Evolutionary conservation across 2,888 invertebrate species (phyloP), one percentile per base, ranked within the genome.

Genomic region (Scaptomyza cyrtandrae): DNA sequence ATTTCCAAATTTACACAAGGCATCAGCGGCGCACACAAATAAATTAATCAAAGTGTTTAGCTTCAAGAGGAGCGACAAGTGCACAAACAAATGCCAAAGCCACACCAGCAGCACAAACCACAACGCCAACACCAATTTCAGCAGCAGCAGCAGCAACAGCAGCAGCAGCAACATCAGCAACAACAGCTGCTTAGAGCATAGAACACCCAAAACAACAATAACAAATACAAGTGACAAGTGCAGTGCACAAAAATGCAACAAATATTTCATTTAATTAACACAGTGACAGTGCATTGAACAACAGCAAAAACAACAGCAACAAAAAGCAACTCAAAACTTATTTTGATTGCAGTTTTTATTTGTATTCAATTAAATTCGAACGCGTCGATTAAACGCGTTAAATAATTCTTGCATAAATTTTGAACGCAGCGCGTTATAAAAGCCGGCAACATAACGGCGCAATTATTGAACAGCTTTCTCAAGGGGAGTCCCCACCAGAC

Each of bases 401-500:
- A 39, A 13, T 58, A 49, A 48, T 56, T 60, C 46, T 45, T 63
- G 45, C 45, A 53, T 55, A 13, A 27, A 67, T 61, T 67, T 61
- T 19, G n/a, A 64, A 78, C 78, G 75, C 71, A 68, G 10, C 61
- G 81, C 71, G 87, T 81, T 69, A 41, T 9, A 66, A 90, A 79
- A 83, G 86, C 85, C 90, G 90, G 76, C 90, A 90, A 89, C 90
- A 90, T 90, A 90, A 90, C 91, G 89, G 90, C 90, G 85, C 90
- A 90, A 91, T 72, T 90, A 74, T 82, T 90, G 75, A 90, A 91
- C 75, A 90, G 89, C 74, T 90, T 90, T 72, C 89, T 90, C 75
- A 90, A 90, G 90, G 90, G 90, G 79, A 91, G 91, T 80, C 90
- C 90, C 91, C 90, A 90, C 89, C 90, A 90, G 84, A 88, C 90